Evolutionary conservation across 2,113 vertebrate species (phyloP), one percentile per base, ranked within the genome.

Genomic region (Rhinoptilus africanus): DNA sequence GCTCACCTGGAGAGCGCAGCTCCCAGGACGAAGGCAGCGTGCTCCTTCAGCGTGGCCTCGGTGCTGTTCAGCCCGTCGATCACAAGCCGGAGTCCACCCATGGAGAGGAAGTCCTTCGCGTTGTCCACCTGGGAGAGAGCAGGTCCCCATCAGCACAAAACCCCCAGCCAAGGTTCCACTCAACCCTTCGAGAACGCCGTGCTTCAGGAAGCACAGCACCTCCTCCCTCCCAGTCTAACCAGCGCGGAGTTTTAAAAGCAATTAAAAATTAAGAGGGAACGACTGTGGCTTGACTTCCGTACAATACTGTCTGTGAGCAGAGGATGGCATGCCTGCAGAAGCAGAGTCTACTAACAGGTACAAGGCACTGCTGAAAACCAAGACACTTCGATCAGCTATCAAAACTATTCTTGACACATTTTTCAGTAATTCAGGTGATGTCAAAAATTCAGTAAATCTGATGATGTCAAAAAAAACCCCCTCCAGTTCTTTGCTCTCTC

Each of bases 101-200:
- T 98, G 23, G 98, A 98, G 77, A 99, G 98, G 89, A 99, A 97
- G 78, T 98, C 98, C 94, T 98, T 99, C 1, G 98, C 99, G 37
- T 99, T 99, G 96, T 99, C 99, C 98, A 99, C 99, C 99, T 99
- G 93, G 37, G 94, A 88, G 94, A 83, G 94, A 97, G 91, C 41
- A 88, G 35, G 37, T 53, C 26, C 34, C 50, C 6, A 3, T 92
- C 68, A 80, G 91, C 28, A 51, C 4, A 2, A 51, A 47, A 21
- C 5, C 56, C 24, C 32, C 53, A 59, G 43, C 14, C 45, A 41
- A 41, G 41, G 15, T 28, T 22, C 30, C 34, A 35, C 51, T 24
- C 43, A 6, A 14, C 8, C 54, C 77, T 3, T 35, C 4, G 16
- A 62, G 45, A 66, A 14, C 4, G 4, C 23, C n/a, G 45, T n/a